Conservation (phyloP, 2,797 vertebrate species). For the Hydrocynus forskahlii region DNA sequence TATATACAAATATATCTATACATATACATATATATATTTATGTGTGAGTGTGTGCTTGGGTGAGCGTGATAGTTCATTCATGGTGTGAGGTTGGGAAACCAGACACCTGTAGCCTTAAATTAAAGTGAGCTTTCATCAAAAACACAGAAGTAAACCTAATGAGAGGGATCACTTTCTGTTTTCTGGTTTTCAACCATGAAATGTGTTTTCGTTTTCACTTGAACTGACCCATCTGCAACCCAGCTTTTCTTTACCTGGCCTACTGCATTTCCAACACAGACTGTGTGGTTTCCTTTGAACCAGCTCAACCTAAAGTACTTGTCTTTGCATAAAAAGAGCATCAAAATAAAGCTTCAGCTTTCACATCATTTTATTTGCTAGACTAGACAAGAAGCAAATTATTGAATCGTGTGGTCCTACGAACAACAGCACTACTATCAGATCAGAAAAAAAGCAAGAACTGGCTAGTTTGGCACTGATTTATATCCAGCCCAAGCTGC, state of each 20-base stretch:
- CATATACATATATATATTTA: no score
- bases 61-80: constrained; percentile 40
- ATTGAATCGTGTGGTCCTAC: no score
- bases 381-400: no score
- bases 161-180: background rate
- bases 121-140: background rate
- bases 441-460: background rate
- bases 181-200: background rate
- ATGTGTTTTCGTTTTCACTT: background rate
- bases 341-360: no score
- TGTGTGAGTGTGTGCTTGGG: constrained; percentile 21
- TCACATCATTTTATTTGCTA: no score
- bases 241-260: background rate
- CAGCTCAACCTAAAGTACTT: no score
- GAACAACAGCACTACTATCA: no score
- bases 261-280: no score
- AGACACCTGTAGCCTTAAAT: constrained; percentile 54
- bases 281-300: no score
- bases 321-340: no score
- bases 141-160: background rate
- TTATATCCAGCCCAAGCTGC: no score
- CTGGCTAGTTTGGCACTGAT: background rate
- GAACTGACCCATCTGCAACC: background rate
- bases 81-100: constrained; percentile 66
- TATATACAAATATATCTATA: no score